These are phyloP conservation scores for Alaudala cheleensis DNA, from an alignment of 2,113 vertebrate species.

Conservation along the genomic window DNA sequence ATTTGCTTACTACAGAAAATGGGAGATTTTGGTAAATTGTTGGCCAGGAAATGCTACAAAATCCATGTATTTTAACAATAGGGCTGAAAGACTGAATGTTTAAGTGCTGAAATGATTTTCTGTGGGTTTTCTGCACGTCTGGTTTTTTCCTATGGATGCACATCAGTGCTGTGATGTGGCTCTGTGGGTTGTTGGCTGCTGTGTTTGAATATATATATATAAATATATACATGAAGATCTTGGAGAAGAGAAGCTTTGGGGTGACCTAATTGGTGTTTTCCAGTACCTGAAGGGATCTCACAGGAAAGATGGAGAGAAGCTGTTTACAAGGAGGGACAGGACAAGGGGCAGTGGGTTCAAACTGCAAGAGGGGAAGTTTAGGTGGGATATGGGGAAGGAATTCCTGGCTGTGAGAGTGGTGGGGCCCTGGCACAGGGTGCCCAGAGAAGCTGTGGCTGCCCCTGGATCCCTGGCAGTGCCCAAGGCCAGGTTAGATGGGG, in stretches of 20 bases:
- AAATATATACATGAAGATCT: too few relatives aligned
- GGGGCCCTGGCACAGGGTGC: background rate
- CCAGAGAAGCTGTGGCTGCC: background rate
- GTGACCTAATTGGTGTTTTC: background rate
- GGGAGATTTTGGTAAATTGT: background rate
- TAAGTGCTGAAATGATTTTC: background rate
- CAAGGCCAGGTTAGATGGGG: fast-evolving
- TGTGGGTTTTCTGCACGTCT: background rate
- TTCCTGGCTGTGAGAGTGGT: fast-evolving
- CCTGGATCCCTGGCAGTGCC: background rate
- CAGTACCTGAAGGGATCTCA: background rate
- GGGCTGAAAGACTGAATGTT: background rate
- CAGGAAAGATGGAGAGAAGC: background rate
- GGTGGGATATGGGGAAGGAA: background rate
- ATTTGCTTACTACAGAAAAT: background rate
- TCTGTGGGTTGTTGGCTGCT: background rate
- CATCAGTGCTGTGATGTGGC: background rate
- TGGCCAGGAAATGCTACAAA: background rate
- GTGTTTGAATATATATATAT: background rate
- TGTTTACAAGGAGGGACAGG: background rate
- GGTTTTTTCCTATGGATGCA: background rate
- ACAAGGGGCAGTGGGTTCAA: background rate
- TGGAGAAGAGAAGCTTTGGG: background rate
- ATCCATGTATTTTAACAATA: background rate
- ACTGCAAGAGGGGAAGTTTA: background rate